A percentile compares a stretch with the other conserved stretches of the same genome.
Evolutionary conservation across 2,888 invertebrate genomes (phyloP).

Genomic region (Maniola hyperantus): DNA sequence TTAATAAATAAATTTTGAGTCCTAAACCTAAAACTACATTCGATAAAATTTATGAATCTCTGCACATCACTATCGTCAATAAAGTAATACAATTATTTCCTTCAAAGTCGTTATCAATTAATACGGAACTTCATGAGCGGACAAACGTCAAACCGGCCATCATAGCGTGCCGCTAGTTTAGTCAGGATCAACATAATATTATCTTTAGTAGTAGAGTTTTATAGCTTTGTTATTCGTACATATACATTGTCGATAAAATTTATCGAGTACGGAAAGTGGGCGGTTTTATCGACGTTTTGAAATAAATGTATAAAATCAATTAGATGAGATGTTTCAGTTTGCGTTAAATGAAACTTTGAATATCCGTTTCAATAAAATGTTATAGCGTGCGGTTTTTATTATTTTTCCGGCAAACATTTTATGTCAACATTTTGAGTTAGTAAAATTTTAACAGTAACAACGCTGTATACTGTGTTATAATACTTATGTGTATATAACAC

Average conservation of each 20-base stretch:
- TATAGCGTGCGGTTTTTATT: constrained; percentile 12
- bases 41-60: too few relatives aligned
- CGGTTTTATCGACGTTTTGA: constrained; percentile 54
- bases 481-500: not conserved
- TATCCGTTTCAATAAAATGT: constrained; percentile 7
- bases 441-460: not conserved
- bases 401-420: constrained; percentile 4
- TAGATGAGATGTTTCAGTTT: constrained; percentile 1
- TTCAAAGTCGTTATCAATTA: too few relatives aligned
- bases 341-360: constrained; percentile 6
- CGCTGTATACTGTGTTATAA: not conserved
- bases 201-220: constrained; percentile 43
- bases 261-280: constrained; percentile 43
- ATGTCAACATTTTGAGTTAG: not conserved
- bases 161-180: not conserved
- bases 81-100: too few relatives aligned
- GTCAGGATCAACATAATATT: not conserved
- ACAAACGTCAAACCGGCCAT: too few relatives aligned
- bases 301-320: constrained; percentile 47
- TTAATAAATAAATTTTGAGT: too few relatives aligned
- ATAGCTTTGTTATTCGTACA: constrained; percentile 21
- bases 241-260: constrained; percentile 23
- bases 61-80: too few relatives aligned
- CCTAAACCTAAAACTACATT: too few relatives aligned
- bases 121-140: too few relatives aligned